These are phyloP conservation scores for Ibycter americanus DNA, from an alignment of 2,797 vertebrate genomes.

Conservation along the genomic window DNA sequence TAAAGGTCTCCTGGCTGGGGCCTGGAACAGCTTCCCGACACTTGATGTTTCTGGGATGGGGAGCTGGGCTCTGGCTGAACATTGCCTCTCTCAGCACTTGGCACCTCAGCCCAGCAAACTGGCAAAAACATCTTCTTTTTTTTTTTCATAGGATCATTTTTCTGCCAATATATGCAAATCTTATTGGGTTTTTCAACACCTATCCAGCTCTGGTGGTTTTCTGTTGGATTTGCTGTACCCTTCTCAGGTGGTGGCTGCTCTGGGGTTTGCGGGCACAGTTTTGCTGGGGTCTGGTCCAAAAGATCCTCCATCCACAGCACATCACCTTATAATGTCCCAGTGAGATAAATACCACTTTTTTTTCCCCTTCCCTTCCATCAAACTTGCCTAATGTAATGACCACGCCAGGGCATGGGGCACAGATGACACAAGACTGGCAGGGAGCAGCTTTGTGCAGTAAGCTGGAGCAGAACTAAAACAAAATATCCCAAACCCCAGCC, in stretches of 20 bases:
- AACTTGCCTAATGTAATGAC: background rate
- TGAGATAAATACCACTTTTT: background rate
- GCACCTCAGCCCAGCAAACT: background rate
- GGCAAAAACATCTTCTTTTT: background rate
- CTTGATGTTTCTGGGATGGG: background rate
- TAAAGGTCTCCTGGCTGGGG: background rate
- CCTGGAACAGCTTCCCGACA: accelerated
- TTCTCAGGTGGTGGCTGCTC: background rate
- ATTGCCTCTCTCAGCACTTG: background rate
- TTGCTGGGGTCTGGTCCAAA: background rate
- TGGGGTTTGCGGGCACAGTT: background rate
- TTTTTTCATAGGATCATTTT: background rate
- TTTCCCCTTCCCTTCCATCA: background rate
- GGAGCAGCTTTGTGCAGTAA: background rate
- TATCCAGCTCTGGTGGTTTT: background rate
- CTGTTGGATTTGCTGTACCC: background rate
- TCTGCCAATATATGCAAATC: background rate
- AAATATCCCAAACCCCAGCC: background rate
- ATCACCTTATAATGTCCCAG: background rate
- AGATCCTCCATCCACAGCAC: background rate
- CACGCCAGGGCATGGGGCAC: accelerated
- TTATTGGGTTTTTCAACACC: background rate
- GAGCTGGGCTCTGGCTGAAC: background rate
- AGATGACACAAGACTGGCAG: accelerated
- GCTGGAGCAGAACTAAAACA: background rate